These are phyloP conservation scores for Hirtodrosophila trivittata DNA, from an alignment of 2,888 invertebrate genomes.

Conservation along the genomic window DNA sequence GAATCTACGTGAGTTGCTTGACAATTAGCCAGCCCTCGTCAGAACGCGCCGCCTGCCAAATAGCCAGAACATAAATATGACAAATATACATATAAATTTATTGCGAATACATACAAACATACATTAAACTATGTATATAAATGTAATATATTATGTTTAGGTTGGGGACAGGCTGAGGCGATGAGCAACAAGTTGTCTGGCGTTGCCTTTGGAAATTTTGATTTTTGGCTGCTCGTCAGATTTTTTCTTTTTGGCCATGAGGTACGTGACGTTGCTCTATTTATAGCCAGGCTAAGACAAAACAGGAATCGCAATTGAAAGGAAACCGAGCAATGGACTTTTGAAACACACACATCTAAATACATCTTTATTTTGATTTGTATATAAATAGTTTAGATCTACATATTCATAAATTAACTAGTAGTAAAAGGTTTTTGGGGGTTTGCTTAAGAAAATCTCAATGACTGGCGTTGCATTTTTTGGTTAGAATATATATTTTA, in stretches of 20 bases:
- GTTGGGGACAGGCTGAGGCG: too few species aligned
- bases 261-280: constrained; percentile 39
- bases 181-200: constrained; percentile 58
- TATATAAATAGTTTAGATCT: constrained; percentile 43
- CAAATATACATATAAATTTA: constrained; percentile 22
- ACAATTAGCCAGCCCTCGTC: constrained; percentile 33
- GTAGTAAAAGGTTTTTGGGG: constrained; percentile 18
- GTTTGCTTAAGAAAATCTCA: constrained; percentile 8
- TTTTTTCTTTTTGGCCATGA: constrained; percentile 28
- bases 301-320: constrained; percentile 1
- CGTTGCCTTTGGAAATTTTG: constrained; percentile 12
- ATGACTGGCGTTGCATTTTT: constrained; percentile 20
- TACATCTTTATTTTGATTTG: constrained; percentile 26
- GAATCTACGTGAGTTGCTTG: constrained; percentile 30
- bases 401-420: constrained; percentile 45
- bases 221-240: constrained; percentile 5
- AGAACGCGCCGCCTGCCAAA: constrained; percentile 29
- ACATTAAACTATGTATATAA: too few species aligned
- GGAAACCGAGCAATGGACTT: not conserved
- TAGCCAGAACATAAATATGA: constrained; percentile 34
- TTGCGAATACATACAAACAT: not conserved
- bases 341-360: constrained; percentile 29
- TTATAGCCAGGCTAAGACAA: constrained; percentile 11
- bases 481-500: constrained; percentile 35
- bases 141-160: too few species aligned